Conservation (phyloP, 53 echinoderm and acorn worm species). For the Crossaster papposus region DNA sequence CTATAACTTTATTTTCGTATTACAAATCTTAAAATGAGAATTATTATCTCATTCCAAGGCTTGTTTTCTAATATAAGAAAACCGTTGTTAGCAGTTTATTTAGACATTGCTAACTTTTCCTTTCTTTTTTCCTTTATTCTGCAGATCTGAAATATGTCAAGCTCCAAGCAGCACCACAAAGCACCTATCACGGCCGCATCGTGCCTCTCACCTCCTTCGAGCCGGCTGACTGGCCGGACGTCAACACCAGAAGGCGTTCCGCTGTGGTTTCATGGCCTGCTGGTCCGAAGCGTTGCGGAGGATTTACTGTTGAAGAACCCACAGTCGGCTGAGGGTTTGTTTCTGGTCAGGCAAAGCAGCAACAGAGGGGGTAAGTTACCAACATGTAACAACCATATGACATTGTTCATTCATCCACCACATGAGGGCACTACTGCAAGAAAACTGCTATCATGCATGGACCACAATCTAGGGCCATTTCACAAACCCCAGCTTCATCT, state of each 20-base stretch:
- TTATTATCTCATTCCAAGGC: no score
- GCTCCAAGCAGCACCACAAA: conserved; percentile 45
- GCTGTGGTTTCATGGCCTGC: conserved; percentile 93
- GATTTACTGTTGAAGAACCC: conserved; percentile 87
- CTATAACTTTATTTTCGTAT: no score
- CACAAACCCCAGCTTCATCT: no score
- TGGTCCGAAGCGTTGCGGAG: conserved; percentile 87
- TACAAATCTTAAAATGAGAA: no score
- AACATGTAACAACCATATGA: neutral
- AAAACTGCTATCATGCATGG: no score
- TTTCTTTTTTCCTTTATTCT: neutral
- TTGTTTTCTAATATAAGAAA: no score
- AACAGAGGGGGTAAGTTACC: conserved; percentile 88
- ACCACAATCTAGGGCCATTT: no score
- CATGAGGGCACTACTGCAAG: no score
- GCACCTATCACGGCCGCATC: conserved; percentile 38
- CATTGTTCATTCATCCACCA: neutral
- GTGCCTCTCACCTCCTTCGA: conserved; percentile 21
- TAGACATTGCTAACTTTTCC: neutral
- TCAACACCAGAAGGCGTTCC: conserved; percentile 67
- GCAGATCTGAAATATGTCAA: conserved; percentile 52
- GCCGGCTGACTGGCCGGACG: conserved; percentile 22
- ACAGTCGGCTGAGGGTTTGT: conserved; percentile 72
- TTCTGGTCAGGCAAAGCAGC: conserved; percentile 92
- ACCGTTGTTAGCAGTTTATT: no score